These are phyloP conservation scores for Pelagia noctiluca DNA, from an alignment of 30 jellyfish, hydroid and myxozoan species.

Conservation along the genomic window DNA sequence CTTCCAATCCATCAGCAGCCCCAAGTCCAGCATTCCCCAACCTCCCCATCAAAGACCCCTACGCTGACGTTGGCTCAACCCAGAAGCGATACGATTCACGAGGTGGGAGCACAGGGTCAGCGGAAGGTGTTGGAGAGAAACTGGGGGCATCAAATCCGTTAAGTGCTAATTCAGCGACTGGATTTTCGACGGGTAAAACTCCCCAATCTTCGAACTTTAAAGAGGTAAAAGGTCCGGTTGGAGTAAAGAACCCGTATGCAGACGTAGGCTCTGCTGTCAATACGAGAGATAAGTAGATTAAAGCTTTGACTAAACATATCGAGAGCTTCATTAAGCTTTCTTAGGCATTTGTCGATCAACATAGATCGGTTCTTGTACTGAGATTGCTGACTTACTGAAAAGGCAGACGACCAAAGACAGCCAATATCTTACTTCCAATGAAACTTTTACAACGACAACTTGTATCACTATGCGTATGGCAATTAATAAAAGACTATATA, in stretches of 20 bases:
- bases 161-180: conserved; percentile 53
- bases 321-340: too few species aligned
- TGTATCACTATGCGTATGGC: too few species aligned
- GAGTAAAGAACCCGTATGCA: conserved; percentile 70
- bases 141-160: neutral
- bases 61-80: conserved; percentile 62
- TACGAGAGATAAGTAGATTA: conserved; percentile 21
- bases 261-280: conserved; percentile 81
- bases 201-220: neutral
- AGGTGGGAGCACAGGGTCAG: conserved; percentile 24
- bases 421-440: too few species aligned
- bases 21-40: conserved; percentile 10
- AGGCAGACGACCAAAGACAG: too few species aligned
- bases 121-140: conserved; percentile 23
- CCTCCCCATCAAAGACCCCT: conserved; percentile 39
- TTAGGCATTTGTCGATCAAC: too few species aligned
- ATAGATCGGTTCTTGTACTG: too few species aligned
- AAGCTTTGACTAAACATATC: too few species aligned
- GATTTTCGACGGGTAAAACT: neutral
- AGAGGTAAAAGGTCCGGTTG: neutral
- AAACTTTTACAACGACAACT: too few species aligned
- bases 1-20: neutral
- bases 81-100: conserved; percentile 22
- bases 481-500: too few species aligned
- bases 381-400: too few species aligned